Percentiles rank a stretch among this genome's conserved stretches.
These are phyloP conservation scores for Electrophaes corylata DNA, from an alignment of 2,888 invertebrate genomes.

Conservation along the genomic window DNA sequence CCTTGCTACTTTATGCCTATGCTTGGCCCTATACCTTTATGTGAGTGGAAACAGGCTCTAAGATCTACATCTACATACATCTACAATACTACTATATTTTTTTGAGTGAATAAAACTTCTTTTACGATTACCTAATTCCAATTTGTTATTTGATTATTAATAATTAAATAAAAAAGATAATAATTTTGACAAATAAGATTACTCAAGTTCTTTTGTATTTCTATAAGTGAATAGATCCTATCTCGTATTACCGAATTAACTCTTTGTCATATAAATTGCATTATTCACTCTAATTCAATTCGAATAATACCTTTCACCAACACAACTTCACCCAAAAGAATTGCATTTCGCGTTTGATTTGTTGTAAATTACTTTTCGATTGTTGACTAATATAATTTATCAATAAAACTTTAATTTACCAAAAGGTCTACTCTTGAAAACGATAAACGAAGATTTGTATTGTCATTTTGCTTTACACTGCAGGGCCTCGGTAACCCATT, in stretches of 20 bases:
- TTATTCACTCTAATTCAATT: slow-evolving; percentile 28
- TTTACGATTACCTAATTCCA: too few relatives aligned
- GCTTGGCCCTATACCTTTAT: too few relatives aligned
- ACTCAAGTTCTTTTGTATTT: slow-evolving; percentile 30
- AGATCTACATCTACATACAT: too few relatives aligned
- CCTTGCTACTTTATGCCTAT: too few relatives aligned
- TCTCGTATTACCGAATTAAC: slow-evolving; percentile 31
- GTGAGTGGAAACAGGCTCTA: too few relatives aligned
- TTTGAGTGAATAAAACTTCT: too few relatives aligned
- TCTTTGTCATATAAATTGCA: slow-evolving; percentile 32
- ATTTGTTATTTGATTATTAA: too few relatives aligned
- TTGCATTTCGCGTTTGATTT: slow-evolving; percentile 50
- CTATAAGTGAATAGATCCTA: slow-evolving; percentile 9
- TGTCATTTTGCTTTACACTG: too few relatives aligned
- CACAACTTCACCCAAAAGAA: slow-evolving; percentile 50
- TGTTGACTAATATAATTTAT: slow-evolving; percentile 34
- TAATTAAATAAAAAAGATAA: slow-evolving; percentile 15
- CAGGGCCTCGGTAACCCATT: too few relatives aligned
- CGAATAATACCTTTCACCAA: slow-evolving; percentile 43
- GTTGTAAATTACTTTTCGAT: slow-evolving; percentile 49
- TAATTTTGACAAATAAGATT: slow-evolving; percentile 25
- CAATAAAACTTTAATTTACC: slow-evolving; percentile 5
- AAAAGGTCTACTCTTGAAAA: too few relatives aligned
- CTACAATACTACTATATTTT: too few relatives aligned
- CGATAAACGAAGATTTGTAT: too few relatives aligned